Evolutionary conservation across 2,797 vertebrate species (phyloP).

Genomic region (Peromyscus eremicus): DNA sequence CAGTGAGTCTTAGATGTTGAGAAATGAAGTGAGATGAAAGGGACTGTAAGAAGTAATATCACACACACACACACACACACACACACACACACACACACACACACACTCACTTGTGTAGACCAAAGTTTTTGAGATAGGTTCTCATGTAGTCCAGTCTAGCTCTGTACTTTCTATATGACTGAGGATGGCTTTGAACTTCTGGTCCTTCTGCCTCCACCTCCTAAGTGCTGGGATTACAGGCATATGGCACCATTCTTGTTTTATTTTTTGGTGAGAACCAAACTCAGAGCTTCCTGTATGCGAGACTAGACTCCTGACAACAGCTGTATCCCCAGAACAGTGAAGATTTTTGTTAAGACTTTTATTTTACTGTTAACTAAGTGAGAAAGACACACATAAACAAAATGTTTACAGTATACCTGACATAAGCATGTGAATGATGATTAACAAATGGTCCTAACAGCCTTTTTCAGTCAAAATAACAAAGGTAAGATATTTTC

Average conservation of each 20-base stretch:
- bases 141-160: background rate
- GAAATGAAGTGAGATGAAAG: background rate
- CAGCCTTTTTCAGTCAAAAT: constrained; percentile 40
- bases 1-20: constrained; percentile 47
- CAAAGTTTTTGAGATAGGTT: background rate
- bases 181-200: background rate
- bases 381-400: constrained; percentile 53
- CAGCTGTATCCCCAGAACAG: background rate
- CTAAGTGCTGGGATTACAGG: background rate
- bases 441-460: constrained; percentile 54
- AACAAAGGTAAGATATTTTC: constrained; percentile 52
- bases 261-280: background rate
- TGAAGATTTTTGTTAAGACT: constrained; percentile 35
- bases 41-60: background rate
- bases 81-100: background rate
- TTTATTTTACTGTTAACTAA: background rate
- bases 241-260: background rate
- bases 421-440: constrained; percentile 40
- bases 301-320: background rate
- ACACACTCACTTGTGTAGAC: background rate
- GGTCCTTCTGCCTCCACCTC: background rate
- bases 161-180: background rate
- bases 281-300: background rate
- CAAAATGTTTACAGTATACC: constrained; percentile 37
- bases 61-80: background rate